Evolutionary conservation across 2,797 vertebrate species (phyloP).

Genomic region (Poeciliopsis presidionis): DNA sequence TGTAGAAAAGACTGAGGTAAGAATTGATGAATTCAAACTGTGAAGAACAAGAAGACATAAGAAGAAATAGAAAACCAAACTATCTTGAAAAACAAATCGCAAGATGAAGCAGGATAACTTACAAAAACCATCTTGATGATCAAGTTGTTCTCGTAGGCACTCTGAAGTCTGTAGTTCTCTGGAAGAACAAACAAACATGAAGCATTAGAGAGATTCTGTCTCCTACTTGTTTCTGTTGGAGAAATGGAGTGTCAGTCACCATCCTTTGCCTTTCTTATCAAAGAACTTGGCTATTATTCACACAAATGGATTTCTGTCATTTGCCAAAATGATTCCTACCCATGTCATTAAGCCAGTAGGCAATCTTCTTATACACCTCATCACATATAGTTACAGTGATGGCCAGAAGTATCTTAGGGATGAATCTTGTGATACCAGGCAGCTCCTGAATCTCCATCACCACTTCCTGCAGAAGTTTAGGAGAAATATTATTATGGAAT

Average conservation of each 20-base stretch:
- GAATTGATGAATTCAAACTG: constrained; percentile 96
- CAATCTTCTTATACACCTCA: constrained; percentile 93
- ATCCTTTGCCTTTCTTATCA: not conserved
- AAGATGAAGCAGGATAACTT: constrained; percentile 62
- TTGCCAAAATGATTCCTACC: constrained; percentile 71
- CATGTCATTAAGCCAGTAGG: constrained; percentile 93
- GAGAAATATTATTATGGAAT: not conserved
- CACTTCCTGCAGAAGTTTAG: constrained; percentile 81
- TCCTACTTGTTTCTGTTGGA: not conserved
- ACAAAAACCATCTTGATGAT: constrained; percentile 95
- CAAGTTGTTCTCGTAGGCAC: constrained; percentile 93
- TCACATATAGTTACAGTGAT: constrained; percentile 88
- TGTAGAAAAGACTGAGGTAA: constrained; percentile 95
- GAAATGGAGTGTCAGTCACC: not conserved
- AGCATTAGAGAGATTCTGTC: not conserved
- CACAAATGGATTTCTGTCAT: not conserved
- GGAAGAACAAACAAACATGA: constrained; percentile 31
- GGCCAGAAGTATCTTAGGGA: constrained; percentile 91
- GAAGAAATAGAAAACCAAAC: constrained; percentile 7
- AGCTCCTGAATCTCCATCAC: constrained; percentile 89
- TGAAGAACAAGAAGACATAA: constrained; percentile 36
- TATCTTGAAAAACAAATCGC: not conserved
- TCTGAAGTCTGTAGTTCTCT: constrained; percentile 96
- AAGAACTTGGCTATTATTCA: not conserved
- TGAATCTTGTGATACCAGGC: constrained; percentile 86